phyloP scores from a whole-genome alignment of 2,888 invertebrate species.

The Leptopilina myrica region DNA sequence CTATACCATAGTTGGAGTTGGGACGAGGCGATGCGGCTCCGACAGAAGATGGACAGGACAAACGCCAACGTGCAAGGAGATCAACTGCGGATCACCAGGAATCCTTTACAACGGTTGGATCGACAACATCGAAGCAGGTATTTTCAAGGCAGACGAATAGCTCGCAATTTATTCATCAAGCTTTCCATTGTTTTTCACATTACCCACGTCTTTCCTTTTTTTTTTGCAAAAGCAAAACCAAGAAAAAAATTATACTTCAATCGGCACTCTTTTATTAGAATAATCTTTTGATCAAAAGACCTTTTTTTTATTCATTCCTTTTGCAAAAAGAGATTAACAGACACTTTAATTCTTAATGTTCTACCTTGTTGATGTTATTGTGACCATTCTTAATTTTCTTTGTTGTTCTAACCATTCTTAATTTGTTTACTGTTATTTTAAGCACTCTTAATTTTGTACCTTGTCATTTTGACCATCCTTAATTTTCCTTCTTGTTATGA shows the following conservation, averaged over 20 bases:
- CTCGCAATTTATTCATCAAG: conserved; percentile 18
- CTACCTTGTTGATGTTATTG: too few species aligned
- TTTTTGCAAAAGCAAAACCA: too few species aligned
- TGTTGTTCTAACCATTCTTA: too few species aligned
- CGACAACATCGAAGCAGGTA: conserved; percentile 88
- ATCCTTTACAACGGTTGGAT: conserved; percentile 97
- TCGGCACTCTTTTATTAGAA: background rate
- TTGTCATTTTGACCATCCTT: too few species aligned
- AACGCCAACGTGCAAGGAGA: conserved; percentile 96
- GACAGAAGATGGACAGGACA: conserved; percentile 96
- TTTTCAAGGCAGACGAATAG: conserved; percentile 17
- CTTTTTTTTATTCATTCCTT: too few species aligned
- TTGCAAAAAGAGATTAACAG: too few species aligned
- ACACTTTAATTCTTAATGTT: too few species aligned
- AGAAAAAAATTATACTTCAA: background rate
- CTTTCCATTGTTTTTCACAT: conserved; percentile 15
- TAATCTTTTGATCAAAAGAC: background rate
- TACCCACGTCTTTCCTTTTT: too few species aligned
- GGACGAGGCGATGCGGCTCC: conserved; percentile 93
- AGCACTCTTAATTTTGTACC: too few species aligned
- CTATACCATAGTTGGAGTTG: conserved; percentile 92
- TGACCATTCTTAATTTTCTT: too few species aligned
- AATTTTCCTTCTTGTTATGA: too few species aligned
- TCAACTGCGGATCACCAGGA: conserved; percentile 97
- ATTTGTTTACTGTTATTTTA: too few species aligned